Evolutionary conservation across 30 jellyfish, hydroid and myxozoan species (phyloP).

Genomic region (Pelagia noctiluca): DNA sequence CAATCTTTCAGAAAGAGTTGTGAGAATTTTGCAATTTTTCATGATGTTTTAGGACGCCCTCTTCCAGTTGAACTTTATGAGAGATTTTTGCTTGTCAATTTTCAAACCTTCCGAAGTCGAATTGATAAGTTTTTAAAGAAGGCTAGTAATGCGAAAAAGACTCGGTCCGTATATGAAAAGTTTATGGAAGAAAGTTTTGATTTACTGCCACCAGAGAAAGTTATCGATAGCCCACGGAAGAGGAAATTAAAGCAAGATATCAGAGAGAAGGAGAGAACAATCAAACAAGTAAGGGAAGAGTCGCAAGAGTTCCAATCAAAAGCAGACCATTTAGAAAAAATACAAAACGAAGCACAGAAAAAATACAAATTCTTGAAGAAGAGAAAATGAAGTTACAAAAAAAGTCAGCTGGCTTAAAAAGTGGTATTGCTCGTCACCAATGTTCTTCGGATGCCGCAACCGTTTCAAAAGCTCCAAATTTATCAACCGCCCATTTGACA

Average conservation of each 20-base stretch:
- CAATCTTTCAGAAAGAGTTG: constrained; percentile 7
- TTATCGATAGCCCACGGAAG: too few relatives aligned
- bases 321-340: neutral
- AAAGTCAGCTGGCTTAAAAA: neutral
- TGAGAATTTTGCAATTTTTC: constrained; percentile 15
- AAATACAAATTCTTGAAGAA: neutral
- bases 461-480: neutral
- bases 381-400: neutral
- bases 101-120: too few relatives aligned
- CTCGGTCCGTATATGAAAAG: too few relatives aligned
- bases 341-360: neutral
- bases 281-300: neutral
- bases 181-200: too few relatives aligned
- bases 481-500: neutral
- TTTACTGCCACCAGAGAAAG: too few relatives aligned
- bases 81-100: too few relatives aligned
- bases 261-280: too few relatives aligned
- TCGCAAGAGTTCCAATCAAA: neutral
- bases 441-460: too few relatives aligned
- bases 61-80: constrained; percentile 15
- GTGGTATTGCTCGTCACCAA: too few relatives aligned
- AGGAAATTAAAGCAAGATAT: too few relatives aligned
- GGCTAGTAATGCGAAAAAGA: too few relatives aligned
- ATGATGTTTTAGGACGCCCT: constrained; percentile 22
- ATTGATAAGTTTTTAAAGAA: too few relatives aligned